Percentiles rank a stretch among this genome's conserved stretches.
phyloP scores from a whole-genome alignment of 2,113 vertebrate genomes.

The Oreotrochilus melanogaster region DNA sequence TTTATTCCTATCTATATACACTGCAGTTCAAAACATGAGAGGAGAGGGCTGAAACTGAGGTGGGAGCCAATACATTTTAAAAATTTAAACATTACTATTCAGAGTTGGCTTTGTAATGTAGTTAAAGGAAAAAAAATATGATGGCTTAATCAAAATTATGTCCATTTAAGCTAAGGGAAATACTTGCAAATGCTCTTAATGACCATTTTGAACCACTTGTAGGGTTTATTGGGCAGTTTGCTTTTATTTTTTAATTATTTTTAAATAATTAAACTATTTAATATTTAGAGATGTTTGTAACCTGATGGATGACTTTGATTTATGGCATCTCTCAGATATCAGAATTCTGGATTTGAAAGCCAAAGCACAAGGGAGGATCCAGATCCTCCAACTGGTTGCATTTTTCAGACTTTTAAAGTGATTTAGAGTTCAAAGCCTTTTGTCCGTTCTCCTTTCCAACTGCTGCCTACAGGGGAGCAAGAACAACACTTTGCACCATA shows the following conservation, averaged over 20 bases:
- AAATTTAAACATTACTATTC: not conserved
- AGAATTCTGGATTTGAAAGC: not conserved
- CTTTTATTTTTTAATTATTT: not conserved
- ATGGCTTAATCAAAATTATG: not conserved
- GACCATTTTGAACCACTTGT: not conserved
- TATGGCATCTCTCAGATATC: not conserved
- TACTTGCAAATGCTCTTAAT: not conserved
- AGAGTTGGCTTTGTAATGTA: not conserved
- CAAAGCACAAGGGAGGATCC: not conserved
- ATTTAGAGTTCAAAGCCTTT: not conserved
- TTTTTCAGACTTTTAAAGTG: not conserved
- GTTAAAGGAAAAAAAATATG: not conserved
- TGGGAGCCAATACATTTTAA: not conserved
- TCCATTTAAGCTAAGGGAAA: not conserved
- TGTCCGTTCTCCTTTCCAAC: not conserved
- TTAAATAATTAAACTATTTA: not conserved
- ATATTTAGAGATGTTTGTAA: not conserved
- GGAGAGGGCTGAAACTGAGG: not conserved
- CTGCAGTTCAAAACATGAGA: not conserved
- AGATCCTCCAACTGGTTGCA: not conserved
- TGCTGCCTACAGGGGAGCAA: not conserved
- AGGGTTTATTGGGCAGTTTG: not conserved
- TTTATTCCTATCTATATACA: not conserved
- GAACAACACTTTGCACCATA: accelerated
- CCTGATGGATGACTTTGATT: not conserved